Base-by-base conservation (phyloP, 2,797 vertebrate species). In the Lophius americanus region DNA sequence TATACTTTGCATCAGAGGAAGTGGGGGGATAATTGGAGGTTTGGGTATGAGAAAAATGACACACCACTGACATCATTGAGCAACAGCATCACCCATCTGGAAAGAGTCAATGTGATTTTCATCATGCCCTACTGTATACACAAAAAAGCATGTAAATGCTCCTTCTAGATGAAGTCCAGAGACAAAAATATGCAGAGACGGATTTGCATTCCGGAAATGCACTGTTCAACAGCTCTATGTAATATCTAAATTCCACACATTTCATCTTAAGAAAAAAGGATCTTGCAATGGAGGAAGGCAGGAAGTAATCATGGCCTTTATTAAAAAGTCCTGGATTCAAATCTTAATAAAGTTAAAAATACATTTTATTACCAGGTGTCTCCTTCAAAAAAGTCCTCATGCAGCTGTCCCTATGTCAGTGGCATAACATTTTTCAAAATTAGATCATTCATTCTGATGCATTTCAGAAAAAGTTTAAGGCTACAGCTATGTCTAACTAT, bases 81-180 rank as follows among this genome's bases (percentile, higher is more conserved):
- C 7, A 23, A 35, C 50, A 68, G 36, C 23, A 59, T 44, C 43
- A n/a, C n/a, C 14, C 9, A 64, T 5, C 46, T 72, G 8, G 37
- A 54, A 43, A 65, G 6, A 53, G 7, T n/a, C 0, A 1, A 6
- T n/a, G 11, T 43, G 32, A 56, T 48, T 32, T 53, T 12, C 1
- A 44, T 14, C 1, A 49, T 0, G 38, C 56, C 38, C 64, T 70
- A 3, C 7, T 9, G 7, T 43, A 43, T 12, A 47, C 23, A 37
- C 43, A 54, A 11, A 44, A 11, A 51, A 60, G 62, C 51, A 14
- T 37, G 23, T 7, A 44, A 71, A 51, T n/a, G 8, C 23, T 35
- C 60, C 23, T 3, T 3, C 3, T 50, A 1, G 33, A 35, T 68
- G 57, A 35, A n/a, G 8, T 49, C 23, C 23, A 23, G 13, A 9